Base-by-base conservation (phyloP, 2,888 invertebrate species). In the Pandemis cinnamomeana region DNA sequence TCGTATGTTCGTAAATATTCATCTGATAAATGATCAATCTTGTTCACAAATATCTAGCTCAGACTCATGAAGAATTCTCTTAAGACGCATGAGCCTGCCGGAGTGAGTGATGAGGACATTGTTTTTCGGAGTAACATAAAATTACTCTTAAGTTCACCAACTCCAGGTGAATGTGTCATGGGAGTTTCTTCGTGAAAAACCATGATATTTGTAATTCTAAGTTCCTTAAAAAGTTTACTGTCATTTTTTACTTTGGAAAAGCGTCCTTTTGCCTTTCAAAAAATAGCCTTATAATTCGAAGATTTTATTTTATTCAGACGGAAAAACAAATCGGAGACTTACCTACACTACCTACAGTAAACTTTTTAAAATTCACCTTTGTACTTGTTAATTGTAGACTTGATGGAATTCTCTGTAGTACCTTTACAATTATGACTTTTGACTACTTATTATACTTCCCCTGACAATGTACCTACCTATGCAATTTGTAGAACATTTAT, bases 101-200 rank as follows among this genome's bases (percentile, higher is more conserved):
- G 44, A 44, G 46, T 73, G 63, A 44, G 46, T 64, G 63, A 69
- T 73, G 60, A n/a, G 48, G 44, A 27, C 7, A 27, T 48, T 64
- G 3, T 27, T 58, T 58, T 58, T 11, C 27, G 10, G 7, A 58
- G 11, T 36, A 36, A 20, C 27, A 36, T 36, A 64, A 48, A 48
- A 48, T 48, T 71, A 71, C 48, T 15, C 48, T 10, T 41, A 36
- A 48, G 46, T 71, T 10, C 11, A 46, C 3, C 64, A 11, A 71
- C 46, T 60, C 60, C 41, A 60, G 20, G 48, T 58, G 20, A 55
- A 66, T 66, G 66, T 60, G 48, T 42, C 20, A 13, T 41, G 48
- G 13, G 48, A 66, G n/a, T 27, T 64, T 2, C 15, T 66, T 46
- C 11, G 7, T 55, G 5, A 44, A n/a, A 7, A 10, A 20, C 20